Conservation (phyloP, 2,888 invertebrate genomes). For the Bimastos eiseni region DNA sequence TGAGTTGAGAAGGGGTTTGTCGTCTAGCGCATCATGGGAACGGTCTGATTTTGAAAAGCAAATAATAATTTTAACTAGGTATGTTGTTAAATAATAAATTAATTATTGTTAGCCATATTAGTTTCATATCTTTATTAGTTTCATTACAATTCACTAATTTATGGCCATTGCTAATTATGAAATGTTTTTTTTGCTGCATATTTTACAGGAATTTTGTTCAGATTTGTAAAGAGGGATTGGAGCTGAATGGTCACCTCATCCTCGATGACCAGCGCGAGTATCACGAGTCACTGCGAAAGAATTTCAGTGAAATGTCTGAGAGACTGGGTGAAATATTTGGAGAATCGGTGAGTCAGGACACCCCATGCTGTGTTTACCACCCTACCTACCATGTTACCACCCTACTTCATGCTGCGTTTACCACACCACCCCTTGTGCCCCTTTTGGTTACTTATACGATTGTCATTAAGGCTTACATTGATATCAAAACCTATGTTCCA, state of each 20-base stretch:
- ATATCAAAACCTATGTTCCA: not conserved
- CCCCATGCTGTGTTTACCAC: not conserved
- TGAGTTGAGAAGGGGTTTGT: not conserved
- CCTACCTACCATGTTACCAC: not conserved
- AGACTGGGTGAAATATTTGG: conserved; percentile 66
- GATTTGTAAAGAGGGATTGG: conserved; percentile 85
- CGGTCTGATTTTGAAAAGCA: no score
- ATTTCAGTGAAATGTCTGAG: conserved; percentile 82
- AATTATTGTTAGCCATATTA: no score
- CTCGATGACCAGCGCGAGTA: conserved; percentile 87
- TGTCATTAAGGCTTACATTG: no score
- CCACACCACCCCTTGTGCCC: no score
- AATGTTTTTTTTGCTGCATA: not conserved
- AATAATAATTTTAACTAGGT: no score
- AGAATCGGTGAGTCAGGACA: conserved; percentile 53
- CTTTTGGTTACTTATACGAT: no score
- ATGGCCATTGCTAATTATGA: not conserved
- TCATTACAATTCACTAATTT: no score
- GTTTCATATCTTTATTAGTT: no score
- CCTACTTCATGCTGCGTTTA: no score
- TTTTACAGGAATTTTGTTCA: conserved; percentile 80
- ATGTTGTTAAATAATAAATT: no score
- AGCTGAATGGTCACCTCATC: conserved; percentile 85
- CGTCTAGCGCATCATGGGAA: no score
- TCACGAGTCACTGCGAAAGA: conserved; percentile 82